These are phyloP conservation scores for Myiozetetes cayanensis DNA, from an alignment of 2,113 vertebrate genomes.

Conservation along the genomic window DNA sequence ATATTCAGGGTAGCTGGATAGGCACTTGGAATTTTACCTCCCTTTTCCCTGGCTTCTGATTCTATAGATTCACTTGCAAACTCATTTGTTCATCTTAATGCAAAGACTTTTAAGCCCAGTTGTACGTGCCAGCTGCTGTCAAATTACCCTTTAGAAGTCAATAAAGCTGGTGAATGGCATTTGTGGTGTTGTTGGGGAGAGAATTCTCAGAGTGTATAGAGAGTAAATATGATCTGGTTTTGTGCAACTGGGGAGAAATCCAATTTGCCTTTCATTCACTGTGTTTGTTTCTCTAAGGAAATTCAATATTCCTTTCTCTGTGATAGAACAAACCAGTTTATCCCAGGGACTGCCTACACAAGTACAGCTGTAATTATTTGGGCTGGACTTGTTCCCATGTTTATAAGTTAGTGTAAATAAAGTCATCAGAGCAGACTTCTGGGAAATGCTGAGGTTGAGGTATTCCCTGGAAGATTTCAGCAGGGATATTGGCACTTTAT, in stretches of 20 bases:
- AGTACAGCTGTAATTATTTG: not conserved
- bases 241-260: conserved; percentile 55
- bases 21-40: not conserved
- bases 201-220: not conserved
- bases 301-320: conserved; percentile 60
- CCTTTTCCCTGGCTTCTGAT: not conserved
- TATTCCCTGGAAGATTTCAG: not conserved
- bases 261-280: conserved; percentile 63
- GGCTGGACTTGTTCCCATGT: not conserved
- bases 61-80: not conserved
- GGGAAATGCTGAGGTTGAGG: not conserved
- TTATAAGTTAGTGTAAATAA: conserved; percentile 38
- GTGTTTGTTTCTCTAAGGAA: conserved; percentile 62
- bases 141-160: conserved; percentile 36
- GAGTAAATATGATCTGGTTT: conserved; percentile 52
- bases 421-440: not conserved
- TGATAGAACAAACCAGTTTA: conserved; percentile 13
- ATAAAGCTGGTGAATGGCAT: conserved; percentile 34
- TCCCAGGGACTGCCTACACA: not conserved
- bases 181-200: conserved; percentile 28
- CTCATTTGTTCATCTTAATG: not conserved
- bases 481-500: not conserved
- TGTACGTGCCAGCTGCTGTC: conserved; percentile 41
- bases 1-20: not conserved
- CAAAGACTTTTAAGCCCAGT: conserved; percentile 15